Conservation (phyloP, 2,113 vertebrate species). For the Crotalus tigris region DNA sequence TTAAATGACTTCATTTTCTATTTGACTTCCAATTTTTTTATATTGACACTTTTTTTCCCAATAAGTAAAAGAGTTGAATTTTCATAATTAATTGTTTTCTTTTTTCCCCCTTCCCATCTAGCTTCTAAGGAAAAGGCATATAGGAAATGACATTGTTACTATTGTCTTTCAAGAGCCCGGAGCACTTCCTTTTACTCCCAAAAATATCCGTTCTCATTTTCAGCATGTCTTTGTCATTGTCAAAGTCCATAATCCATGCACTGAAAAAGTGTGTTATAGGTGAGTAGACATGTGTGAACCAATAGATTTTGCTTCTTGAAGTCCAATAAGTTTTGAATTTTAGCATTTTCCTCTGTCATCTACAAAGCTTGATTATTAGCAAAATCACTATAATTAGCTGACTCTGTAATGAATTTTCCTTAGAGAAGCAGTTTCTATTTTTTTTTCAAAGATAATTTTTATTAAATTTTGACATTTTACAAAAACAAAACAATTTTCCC, state of each 20-base stretch:
- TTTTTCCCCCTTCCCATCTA: conserved; percentile 58
- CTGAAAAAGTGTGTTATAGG: conserved; percentile 97
- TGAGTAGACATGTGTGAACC: conserved; percentile 63
- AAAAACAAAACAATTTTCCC: too few relatives aligned
- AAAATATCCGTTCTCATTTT: conserved; percentile 96
- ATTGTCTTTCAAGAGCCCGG: conserved; percentile 98
- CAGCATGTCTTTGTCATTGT: conserved; percentile 98
- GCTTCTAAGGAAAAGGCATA: conserved; percentile 96
- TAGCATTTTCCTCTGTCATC: neutral
- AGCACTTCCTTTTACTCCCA: conserved; percentile 93
- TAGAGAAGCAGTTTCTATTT: neutral
- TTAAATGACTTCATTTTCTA: neutral
- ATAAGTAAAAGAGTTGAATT: neutral
- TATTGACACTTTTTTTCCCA: neutral
- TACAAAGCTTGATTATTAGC: neutral
- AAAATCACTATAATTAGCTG: neutral
- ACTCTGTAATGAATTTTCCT: neutral
- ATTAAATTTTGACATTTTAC: too few relatives aligned
- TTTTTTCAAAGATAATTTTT: too few relatives aligned
- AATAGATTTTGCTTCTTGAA: neutral
- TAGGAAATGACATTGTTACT: conserved; percentile 98
- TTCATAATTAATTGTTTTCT: conserved; percentile 48
- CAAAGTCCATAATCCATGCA: conserved; percentile 93
- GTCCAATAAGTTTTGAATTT: neutral
- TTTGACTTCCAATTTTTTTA: conserved; percentile 6